These are phyloP conservation scores for Marmota monax DNA, from an alignment of 2,113 vertebrate genomes.

Conservation along the genomic window DNA sequence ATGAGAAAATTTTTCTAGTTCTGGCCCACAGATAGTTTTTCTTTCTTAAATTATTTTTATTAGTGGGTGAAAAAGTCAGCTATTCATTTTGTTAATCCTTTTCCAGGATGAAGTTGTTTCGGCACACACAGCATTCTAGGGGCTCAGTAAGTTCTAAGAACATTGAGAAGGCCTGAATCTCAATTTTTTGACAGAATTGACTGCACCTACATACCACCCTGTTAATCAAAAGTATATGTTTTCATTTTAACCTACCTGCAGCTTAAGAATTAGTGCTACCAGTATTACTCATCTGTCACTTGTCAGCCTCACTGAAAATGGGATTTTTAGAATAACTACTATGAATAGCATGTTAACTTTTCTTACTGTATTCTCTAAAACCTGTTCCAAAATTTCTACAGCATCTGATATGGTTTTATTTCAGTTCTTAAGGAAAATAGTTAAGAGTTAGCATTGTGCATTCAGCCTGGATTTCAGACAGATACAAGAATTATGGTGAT, in stretches of 20 bases:
- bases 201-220: background rate
- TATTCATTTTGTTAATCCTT: background rate
- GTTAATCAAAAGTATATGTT: background rate
- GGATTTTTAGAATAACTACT: background rate
- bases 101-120: background rate
- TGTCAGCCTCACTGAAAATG: slow-evolving; percentile 4
- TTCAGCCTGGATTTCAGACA: background rate
- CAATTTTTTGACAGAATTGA: background rate
- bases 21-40: background rate
- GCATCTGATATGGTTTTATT: background rate
- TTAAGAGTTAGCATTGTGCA: slow-evolving; percentile 1
- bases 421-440: background rate
- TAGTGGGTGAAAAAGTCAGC: background rate
- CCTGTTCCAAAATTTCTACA: background rate
- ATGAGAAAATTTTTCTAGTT: background rate
- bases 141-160: background rate
- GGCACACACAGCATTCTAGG: background rate
- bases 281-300: background rate
- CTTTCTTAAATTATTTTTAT: background rate
- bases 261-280: background rate
- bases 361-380: slow-evolving; percentile 12
- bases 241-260: background rate
- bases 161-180: background rate
- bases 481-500: background rate
- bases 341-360: background rate